Evolutionary conservation across 2,888 invertebrate species (phyloP).

Genomic region (Acronicta alni): DNA sequence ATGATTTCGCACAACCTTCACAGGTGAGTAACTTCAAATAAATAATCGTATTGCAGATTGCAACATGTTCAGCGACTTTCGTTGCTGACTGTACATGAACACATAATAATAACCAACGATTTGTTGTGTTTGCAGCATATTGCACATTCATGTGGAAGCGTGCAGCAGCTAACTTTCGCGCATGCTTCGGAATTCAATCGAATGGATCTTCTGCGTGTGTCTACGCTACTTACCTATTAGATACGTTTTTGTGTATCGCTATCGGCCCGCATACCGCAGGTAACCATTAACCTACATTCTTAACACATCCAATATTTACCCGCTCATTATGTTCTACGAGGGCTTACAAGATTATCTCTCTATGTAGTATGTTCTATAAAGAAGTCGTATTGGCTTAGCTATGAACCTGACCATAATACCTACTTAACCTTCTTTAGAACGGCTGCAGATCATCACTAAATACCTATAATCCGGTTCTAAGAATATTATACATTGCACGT

Average conservation of each 20-base stretch:
- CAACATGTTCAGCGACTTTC: no score
- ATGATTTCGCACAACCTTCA: no score
- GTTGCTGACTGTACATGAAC: no score
- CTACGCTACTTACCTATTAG: not conserved
- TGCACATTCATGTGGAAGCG: no score
- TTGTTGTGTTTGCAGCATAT: no score
- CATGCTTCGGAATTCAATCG: not conserved
- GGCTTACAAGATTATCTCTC: slow-evolving; percentile 7
- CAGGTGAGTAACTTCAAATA: no score
- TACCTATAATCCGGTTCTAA: no score
- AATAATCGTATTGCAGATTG: no score
- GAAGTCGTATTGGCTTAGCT: no score
- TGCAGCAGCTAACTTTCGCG: not conserved
- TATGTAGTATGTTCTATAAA: not conserved
- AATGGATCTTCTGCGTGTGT: not conserved
- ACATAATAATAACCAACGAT: no score
- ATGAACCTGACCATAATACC: not conserved
- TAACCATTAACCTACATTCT: slow-evolving; percentile 7
- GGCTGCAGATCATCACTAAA: not conserved
- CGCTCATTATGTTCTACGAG: slow-evolving; percentile 6
- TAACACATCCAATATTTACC: slow-evolving; percentile 26
- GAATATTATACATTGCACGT: slow-evolving; percentile 2
- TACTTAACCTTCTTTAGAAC: not conserved
- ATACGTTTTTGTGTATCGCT: not conserved
- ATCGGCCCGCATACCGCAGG: slow-evolving; percentile 1